Conservation (phyloP, 2,113 vertebrate genomes). For the Tiliqua scincoides region DNA sequence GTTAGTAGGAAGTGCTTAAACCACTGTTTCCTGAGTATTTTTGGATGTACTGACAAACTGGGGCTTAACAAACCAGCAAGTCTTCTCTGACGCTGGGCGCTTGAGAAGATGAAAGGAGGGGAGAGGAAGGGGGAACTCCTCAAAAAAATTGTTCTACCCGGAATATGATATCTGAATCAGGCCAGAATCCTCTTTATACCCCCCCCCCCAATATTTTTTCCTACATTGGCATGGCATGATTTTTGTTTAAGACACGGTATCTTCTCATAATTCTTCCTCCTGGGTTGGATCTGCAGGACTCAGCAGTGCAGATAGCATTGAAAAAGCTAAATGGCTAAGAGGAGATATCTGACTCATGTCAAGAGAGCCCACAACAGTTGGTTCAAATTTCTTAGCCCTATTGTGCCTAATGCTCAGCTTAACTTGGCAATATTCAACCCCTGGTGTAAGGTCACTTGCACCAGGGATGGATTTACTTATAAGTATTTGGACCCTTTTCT, state of each 20-base stretch:
- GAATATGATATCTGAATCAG: no score
- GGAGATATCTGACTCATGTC: neutral
- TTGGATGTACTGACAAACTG: no score
- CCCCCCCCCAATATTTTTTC: neutral
- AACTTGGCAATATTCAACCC: neutral
- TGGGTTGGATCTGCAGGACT: neutral
- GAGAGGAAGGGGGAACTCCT: no score
- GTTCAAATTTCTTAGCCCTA: neutral
- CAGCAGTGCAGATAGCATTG: neutral
- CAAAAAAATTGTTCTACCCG: no score
- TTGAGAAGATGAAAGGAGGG: no score
- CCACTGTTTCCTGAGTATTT: no score
- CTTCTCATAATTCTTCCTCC: neutral
- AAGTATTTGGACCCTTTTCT: neutral
- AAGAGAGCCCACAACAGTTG: neutral
- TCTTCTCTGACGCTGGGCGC: no score
- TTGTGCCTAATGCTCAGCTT: neutral
- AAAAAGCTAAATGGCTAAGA: neutral
- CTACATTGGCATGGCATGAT: neutral
- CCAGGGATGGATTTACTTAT: neutral
- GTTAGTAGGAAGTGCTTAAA: no score
- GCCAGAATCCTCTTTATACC: no score
- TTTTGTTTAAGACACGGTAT: neutral
- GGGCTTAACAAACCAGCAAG: no score
- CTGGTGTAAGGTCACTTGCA: conserved; percentile 5